Percentiles rank a stretch among this genome's conserved stretches.
Conservation (phyloP, 2,888 invertebrate genomes). For the Orthonevra nobilis region DNA sequence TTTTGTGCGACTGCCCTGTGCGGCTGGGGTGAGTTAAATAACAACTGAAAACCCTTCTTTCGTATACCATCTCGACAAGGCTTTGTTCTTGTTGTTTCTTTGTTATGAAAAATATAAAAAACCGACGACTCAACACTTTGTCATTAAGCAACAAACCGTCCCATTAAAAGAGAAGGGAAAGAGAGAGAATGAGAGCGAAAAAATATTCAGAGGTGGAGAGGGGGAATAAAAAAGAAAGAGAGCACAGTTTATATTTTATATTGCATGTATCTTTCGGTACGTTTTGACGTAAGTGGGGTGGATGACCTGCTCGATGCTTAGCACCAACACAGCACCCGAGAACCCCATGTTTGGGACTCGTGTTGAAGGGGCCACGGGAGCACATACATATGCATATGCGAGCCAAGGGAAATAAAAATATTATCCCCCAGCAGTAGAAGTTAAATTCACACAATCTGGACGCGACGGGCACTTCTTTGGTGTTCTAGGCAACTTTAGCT, state of each 20-base stretch:
- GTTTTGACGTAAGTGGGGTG: constrained; percentile 69
- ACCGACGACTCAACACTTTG: constrained; percentile 58
- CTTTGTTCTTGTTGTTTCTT: too few relatives aligned
- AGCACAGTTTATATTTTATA: constrained; percentile 47
- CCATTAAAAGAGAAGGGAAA: background rate
- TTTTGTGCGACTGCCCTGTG: constrained; percentile 9
- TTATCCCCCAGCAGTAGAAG: background rate
- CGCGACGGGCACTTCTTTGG: constrained; percentile 15
- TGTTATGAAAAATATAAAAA: too few relatives aligned
- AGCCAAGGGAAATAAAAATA: constrained; percentile 8
- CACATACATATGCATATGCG: constrained; percentile 4
- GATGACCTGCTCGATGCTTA: constrained; percentile 67
- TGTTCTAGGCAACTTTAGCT: background rate
- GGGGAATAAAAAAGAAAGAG: constrained; percentile 48
- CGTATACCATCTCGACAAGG: constrained; percentile 29
- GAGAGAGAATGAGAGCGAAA: background rate
- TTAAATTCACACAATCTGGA: constrained; percentile 5
- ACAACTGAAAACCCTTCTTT: background rate
- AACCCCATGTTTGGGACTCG: constrained; percentile 9
- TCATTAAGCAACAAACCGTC: constrained; percentile 28
- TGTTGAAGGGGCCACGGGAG: background rate
- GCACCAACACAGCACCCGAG: constrained; percentile 42
- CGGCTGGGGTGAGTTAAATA: constrained; percentile 12
- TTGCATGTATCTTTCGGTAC: constrained; percentile 34
- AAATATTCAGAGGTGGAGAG: constrained; percentile 25